A percentile compares a stretch with the other conserved stretches of the same genome.
phyloP scores from a whole-genome alignment of 2,113 vertebrate genomes.

The Menidia beryllina region DNA sequence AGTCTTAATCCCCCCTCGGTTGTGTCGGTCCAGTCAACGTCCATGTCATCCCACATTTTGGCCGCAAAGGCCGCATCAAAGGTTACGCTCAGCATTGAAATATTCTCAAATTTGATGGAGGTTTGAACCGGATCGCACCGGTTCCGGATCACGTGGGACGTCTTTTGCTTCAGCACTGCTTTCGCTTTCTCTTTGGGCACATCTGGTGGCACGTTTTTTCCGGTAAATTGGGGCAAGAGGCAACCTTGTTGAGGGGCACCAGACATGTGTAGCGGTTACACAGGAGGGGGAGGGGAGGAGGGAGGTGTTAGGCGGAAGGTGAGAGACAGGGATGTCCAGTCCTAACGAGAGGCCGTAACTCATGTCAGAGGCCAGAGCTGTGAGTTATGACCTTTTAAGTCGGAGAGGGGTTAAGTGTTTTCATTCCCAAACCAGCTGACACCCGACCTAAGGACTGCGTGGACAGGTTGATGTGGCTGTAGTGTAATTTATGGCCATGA shows the following conservation, averaged over 20 bases:
- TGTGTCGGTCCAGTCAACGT: conserved; percentile 58
- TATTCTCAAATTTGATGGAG: too few species aligned
- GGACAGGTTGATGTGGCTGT: conserved; percentile 73
- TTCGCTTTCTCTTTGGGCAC: conserved; percentile 54
- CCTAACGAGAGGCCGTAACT: conserved; percentile 63
- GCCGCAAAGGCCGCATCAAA: conserved; percentile 30
- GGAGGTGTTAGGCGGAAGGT: conserved; percentile 40
- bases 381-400: conserved; percentile 71
- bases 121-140: too few species aligned
- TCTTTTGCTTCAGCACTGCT: conserved; percentile 55
- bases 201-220: conserved; percentile 65
- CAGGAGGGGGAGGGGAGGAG: conserved; percentile 11
- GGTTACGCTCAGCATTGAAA: conserved; percentile 13
- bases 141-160: conserved; percentile 55
- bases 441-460: conserved; percentile 56
- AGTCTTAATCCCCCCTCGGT: conserved; percentile 63
- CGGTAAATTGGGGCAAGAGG: conserved; percentile 52
- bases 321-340: conserved; percentile 51
- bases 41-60: conserved; percentile 46
- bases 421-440: conserved; percentile 69
- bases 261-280: conserved; percentile 46
- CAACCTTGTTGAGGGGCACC: conserved; percentile 55
- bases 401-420: conserved; percentile 67
- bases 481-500: conserved; percentile 61
- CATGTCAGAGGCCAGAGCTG: conserved; percentile 45